Evolutionary conservation across 1,140 invertebrate species (phyloP), one percentile per base, ranked within the genome.

Genomic region (Diuraphis noxia): DNA sequence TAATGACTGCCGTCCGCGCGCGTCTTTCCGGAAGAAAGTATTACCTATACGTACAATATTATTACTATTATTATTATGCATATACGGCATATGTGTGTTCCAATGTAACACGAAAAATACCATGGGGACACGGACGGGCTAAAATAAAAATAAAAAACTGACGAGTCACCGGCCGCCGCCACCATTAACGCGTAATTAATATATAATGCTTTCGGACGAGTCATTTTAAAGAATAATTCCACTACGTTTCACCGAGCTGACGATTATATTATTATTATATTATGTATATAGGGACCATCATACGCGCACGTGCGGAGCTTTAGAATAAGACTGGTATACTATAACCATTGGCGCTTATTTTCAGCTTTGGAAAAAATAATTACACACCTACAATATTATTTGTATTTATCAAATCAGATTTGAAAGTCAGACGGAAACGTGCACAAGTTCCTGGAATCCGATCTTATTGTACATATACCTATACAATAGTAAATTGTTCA

Each of bases 11-110:
- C 41, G 46, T 56, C 85, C 46, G 25, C 86, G 41, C 21, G 88
- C 30, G 89, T 91, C 89, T 91, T 91, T 81, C 89, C 89, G 77
- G 89, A 91, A 91, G 89, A 91, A 91, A 82, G 89, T 91, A 88
- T 21, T 8, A 43, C 41, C 72, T 79, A 43, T 43, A n/a, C 4
- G 30, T 43, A 41, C 40, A 41, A 82, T 41, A 82, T 41, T 40
- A 34, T 41, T 63, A 40, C 41, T 82, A 49, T 49, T 49, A 49
- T 49, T 49, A 82, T 38, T 40, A 43, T 43, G 41, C 43, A 13
- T 25, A 34, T 34, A 34, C 2, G 43, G 41, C 84, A 36, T 8
- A 49, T n/a, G 84, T 86, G 41, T 86, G 46, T 86, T 36, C 49
- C 34, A 19, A 86, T 49, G 84, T 86, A 86, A 86, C 34, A 86